Percentiles rank a stretch among this genome's conserved stretches.
Evolutionary conservation across 1,140 invertebrate species (phyloP).

Genomic region (Aphelinus atriplicis): DNA sequence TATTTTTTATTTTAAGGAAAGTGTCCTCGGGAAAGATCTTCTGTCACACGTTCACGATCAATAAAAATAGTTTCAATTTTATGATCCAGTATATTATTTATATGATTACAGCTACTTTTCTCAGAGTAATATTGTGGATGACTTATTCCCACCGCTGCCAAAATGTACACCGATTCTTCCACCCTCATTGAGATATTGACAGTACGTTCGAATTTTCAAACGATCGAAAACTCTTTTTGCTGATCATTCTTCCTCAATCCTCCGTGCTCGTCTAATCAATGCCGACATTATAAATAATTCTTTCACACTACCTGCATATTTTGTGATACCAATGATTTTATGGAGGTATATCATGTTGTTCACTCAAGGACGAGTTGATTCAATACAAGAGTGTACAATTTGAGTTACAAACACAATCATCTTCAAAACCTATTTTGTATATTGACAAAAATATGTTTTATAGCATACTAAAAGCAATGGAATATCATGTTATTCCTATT

Average conservation of each 20-base stretch:
- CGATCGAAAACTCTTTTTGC: conserved; percentile 18
- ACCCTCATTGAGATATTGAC: conserved; percentile 23
- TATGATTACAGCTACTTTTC: conserved; percentile 85
- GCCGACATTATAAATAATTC: background rate
- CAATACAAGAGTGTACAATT: no score
- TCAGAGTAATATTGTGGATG: conserved; percentile 91
- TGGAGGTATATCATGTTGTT: background rate
- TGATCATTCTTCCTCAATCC: conserved; percentile 8
- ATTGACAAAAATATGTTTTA: no score
- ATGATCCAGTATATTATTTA: conserved; percentile 55
- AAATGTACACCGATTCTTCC: conserved; percentile 16
- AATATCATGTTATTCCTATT: no score
- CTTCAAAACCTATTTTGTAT: no score
- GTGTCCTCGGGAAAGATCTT: no score
- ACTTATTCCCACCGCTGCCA: conserved; percentile 82
- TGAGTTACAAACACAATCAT: no score
- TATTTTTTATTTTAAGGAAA: no score
- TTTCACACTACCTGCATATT: background rate
- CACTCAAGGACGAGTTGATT: background rate
- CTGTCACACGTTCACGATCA: background rate
- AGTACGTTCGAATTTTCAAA: conserved; percentile 33
- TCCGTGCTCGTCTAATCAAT: background rate
- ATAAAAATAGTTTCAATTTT: conserved; percentile 8
- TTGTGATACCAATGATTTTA: background rate
- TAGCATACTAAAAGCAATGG: no score